A percentile compares a stretch with the other conserved stretches of the same genome.
Evolutionary conservation across 53 echinoderm and acorn worm species (phyloP).

Genomic region (Hippasteria phrygiana): DNA sequence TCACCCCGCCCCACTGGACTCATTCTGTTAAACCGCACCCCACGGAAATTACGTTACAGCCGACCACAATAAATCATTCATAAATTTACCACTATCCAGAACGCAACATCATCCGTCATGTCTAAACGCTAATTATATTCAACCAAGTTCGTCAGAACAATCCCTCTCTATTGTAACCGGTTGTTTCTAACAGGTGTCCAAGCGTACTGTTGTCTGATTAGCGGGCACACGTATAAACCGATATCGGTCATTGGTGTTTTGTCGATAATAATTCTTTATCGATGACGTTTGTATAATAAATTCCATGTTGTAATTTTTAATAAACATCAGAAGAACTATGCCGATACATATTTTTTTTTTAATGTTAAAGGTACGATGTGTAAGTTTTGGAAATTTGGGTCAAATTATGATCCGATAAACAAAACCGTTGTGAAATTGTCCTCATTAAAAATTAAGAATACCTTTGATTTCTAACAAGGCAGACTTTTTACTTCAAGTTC

Average conservation of each 20-base stretch:
- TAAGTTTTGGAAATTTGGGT: no score
- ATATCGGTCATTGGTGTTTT: background rate
- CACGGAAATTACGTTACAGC: background rate
- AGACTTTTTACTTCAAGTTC: background rate
- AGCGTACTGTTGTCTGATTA: background rate
- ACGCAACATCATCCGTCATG: background rate
- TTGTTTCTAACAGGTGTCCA: slow-evolving; percentile 46
- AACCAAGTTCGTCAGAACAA: slow-evolving; percentile 6
- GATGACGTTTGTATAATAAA: no score
- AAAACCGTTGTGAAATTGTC: no score
- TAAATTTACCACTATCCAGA: background rate
- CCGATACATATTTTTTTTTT: no score
- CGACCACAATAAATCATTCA: background rate
- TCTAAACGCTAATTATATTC: background rate
- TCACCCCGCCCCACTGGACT: background rate
- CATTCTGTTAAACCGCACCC: background rate
- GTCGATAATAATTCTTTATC: background rate
- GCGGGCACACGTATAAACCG: background rate
- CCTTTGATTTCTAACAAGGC: no score
- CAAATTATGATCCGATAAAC: no score
- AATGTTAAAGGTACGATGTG: no score
- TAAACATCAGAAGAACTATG: no score
- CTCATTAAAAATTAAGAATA: no score
- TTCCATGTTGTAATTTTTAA: no score
- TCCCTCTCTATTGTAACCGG: slow-evolving; percentile 3